Evolutionary conservation across 2,797 vertebrate species (phyloP).

Genomic region (Remorina albescens): DNA sequence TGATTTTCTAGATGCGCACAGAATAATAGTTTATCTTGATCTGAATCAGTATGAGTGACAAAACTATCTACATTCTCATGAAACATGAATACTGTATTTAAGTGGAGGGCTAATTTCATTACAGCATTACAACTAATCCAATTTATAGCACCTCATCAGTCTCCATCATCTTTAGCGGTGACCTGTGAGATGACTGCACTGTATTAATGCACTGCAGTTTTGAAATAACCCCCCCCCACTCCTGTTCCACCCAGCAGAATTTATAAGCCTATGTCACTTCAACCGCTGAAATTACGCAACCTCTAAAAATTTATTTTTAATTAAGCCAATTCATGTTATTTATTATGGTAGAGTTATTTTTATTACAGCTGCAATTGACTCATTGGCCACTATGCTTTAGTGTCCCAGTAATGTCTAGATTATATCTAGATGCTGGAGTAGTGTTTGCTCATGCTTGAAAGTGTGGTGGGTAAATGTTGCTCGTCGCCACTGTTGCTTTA

Average conservation of each 20-base stretch:
- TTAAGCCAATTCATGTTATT: conserved; percentile 70
- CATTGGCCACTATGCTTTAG: conserved; percentile 48
- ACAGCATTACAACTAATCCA: conserved; percentile 66
- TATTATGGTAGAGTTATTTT: conserved; percentile 60
- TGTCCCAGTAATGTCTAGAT: conserved; percentile 54
- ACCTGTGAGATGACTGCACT: conserved; percentile 67
- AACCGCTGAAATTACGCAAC: conserved; percentile 63
- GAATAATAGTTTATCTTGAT: conserved; percentile 15
- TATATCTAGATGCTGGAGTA: conserved; percentile 49
- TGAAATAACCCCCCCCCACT: conserved; percentile 49
- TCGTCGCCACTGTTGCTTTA: conserved; percentile 43
- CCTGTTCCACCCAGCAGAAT: conserved; percentile 42
- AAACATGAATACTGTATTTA: conserved; percentile 45
- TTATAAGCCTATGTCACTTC: conserved; percentile 53
- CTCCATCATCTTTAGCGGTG: conserved; percentile 74
- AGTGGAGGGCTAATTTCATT: conserved; percentile 67
- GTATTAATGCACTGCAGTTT: conserved; percentile 54
- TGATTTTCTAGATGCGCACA: neutral
- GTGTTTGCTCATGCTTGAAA: conserved; percentile 58
- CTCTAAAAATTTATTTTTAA: conserved; percentile 71
- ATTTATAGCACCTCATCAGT: conserved; percentile 69
- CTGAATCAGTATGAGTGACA: conserved; percentile 31
- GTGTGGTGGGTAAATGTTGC: conserved; percentile 36
- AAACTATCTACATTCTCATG: conserved; percentile 7
- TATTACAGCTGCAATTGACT: conserved; percentile 65